Evolutionary conservation across 2,888 invertebrate species (phyloP).

Genomic region (Leptogaster cylindrica): DNA sequence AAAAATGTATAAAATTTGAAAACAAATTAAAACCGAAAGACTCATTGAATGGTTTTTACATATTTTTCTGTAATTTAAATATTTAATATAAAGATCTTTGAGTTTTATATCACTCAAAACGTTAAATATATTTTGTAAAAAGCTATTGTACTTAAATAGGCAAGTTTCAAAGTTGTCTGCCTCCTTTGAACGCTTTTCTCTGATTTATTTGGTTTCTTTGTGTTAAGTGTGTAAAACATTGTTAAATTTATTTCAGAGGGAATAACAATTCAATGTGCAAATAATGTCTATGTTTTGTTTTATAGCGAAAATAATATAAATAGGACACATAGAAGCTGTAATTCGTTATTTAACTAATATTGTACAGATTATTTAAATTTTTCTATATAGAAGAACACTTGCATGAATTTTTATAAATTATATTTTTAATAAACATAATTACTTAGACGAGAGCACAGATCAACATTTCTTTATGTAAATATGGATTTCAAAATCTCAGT

Average conservation of each 20-base stretch:
- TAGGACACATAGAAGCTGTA: not conserved
- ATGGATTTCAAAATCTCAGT: no score
- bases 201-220: conserved; percentile 12
- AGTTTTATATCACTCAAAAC: no score
- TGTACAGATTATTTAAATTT: not conserved
- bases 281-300: conserved; percentile 12
- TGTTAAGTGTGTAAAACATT: conserved; percentile 28
- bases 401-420: no score
- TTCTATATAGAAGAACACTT: no score
- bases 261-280: not conserved
- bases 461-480: no score
- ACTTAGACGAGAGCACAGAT: no score
- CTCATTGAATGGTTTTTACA: conserved; percentile 28
- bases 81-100: not conserved
- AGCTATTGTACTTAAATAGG: conserved; percentile 17
- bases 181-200: conserved; percentile 17
- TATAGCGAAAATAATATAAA: no score
- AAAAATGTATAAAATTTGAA: conserved; percentile 45
- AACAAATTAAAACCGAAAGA: conserved; percentile 46
- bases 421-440: no score
- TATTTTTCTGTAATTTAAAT: conserved; percentile 13
- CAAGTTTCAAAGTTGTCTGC: conserved; percentile 5
- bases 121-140: conserved; percentile 20
- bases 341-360: not conserved
- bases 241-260: not conserved